Evolutionary conservation across 2,113 vertebrate species (phyloP).

Genomic region (Lathamus discolor): DNA sequence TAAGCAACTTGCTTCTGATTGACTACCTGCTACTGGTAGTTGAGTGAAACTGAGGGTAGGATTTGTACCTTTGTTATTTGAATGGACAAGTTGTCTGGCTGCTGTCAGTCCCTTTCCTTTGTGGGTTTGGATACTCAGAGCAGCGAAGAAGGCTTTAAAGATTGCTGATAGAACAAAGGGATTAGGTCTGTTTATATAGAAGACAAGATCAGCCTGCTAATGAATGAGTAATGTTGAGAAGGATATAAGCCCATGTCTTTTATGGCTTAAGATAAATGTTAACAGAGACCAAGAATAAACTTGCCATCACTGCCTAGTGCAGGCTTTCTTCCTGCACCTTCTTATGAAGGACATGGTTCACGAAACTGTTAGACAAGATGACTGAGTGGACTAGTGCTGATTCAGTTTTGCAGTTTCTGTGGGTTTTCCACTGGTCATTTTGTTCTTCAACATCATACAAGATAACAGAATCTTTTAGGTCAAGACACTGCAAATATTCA

Average conservation of each 20-base stretch:
- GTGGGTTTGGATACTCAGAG: background rate
- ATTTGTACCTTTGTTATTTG: background rate
- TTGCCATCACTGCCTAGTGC: background rate
- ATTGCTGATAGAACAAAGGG: background rate
- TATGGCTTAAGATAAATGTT: conserved; percentile 9
- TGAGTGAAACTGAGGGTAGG: background rate
- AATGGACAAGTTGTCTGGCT: background rate
- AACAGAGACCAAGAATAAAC: background rate
- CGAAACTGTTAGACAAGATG: background rate
- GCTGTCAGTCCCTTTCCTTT: background rate
- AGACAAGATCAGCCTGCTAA: background rate
- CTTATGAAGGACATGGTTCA: background rate
- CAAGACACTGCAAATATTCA: conserved; percentile 6
- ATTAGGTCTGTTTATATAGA: background rate
- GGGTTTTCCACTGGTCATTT: background rate
- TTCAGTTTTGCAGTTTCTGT: background rate
- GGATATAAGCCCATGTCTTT: background rate
- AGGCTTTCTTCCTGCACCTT: background rate
- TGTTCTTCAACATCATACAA: background rate
- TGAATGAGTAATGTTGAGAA: background rate
- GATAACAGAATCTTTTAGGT: conserved; percentile 10
- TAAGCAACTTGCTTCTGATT: background rate
- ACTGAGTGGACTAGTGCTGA: background rate
- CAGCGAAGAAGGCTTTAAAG: background rate
- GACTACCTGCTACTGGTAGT: background rate